phyloP scores from a whole-genome alignment of 2,797 vertebrate species.

The Gymnocypris eckloni region DNA sequence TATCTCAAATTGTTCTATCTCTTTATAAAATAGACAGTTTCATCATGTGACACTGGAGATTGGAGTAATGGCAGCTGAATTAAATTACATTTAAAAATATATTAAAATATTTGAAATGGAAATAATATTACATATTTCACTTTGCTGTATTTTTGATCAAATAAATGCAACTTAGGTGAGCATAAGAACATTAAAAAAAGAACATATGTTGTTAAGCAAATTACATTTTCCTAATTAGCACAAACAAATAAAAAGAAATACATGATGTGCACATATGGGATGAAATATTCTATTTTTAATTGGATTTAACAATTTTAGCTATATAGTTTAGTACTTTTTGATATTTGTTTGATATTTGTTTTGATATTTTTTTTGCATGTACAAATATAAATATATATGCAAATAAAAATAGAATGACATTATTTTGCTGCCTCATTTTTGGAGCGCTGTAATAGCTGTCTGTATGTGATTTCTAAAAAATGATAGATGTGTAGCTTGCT shows the following conservation, averaged over 20 bases:
- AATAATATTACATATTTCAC: background rate
- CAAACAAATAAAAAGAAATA: background rate
- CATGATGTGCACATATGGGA: background rate
- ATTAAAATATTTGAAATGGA: background rate
- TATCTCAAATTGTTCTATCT: background rate
- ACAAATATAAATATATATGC: background rate
- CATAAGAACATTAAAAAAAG: background rate
- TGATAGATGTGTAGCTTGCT: background rate
- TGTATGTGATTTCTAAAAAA: background rate
- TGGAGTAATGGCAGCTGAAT: no score
- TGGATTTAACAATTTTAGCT: no score
- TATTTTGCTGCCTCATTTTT: background rate
- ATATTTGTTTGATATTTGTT: no score
- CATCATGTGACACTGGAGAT: no score
- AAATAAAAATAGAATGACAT: background rate
- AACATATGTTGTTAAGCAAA: background rate
- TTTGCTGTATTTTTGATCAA: background rate
- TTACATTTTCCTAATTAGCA: background rate
- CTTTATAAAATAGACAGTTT: no score
- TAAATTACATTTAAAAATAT: background rate
- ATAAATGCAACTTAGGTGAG: background rate
- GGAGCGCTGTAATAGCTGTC: background rate
- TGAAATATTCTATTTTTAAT: background rate
- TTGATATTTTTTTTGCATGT: no score
- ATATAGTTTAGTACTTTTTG: background rate